phyloP scores from a whole-genome alignment of 2,888 invertebrate species.

The Notodonta ziczac region DNA sequence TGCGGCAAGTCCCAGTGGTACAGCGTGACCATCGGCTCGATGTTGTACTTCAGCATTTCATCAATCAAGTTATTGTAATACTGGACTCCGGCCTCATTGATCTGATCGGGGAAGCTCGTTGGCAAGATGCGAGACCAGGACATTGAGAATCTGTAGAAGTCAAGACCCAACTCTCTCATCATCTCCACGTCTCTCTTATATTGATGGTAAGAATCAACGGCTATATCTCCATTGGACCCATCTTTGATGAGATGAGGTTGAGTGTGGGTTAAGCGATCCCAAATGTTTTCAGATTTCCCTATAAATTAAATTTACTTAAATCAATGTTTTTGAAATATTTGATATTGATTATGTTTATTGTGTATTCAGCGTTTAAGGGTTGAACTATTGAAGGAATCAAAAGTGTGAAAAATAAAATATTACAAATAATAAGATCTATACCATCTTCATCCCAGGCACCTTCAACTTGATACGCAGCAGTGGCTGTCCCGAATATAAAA shows the following conservation, averaged over 20 bases:
- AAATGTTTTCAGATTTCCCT: conserved; percentile 15
- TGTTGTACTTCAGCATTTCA: conserved; percentile 13
- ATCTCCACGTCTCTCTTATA: conserved; percentile 15
- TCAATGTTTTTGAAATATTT: not conserved
- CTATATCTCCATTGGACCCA: conserved; percentile 10
- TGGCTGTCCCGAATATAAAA: conserved; percentile 46
- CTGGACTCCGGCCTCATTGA: conserved; percentile 11
- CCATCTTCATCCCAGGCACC: conserved; percentile 56
- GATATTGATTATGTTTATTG: not conserved
- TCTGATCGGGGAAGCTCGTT: conserved; percentile 11
- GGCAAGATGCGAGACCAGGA: conserved; percentile 17
- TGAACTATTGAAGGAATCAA: no score
- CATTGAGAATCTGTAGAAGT: conserved; percentile 12
- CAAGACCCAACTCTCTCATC: conserved; percentile 12
- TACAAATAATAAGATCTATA: conserved; percentile 14
- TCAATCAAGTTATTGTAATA: conserved; percentile 13
- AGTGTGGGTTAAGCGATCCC: conserved; percentile 14
- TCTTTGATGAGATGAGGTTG: conserved; percentile 9
- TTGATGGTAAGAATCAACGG: conserved; percentile 15
- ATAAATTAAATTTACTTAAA: not conserved
- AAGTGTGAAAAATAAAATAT: no score
- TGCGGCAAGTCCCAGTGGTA: conserved; percentile 23
- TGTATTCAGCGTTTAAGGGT: no score
- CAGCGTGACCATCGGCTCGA: conserved; percentile 12
- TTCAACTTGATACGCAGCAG: conserved; percentile 52